Base-by-base conservation (phyloP, 2,797 vertebrate genomes). In the Brachyalestes nurse region DNA sequence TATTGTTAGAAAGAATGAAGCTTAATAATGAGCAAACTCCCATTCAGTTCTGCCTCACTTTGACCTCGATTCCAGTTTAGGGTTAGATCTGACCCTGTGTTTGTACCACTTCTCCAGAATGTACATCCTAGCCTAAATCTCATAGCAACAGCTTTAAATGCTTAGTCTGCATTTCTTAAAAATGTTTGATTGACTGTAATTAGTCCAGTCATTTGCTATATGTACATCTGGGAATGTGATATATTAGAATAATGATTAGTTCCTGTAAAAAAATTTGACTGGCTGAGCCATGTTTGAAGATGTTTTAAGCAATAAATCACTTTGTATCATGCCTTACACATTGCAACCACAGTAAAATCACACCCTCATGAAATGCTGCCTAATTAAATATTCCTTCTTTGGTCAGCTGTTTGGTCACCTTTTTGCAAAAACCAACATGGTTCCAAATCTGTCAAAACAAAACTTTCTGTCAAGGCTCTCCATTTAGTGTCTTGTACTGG, bases 1-100 rank as follows among this genome's bases (percentile, higher is more conserved):
- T 85, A 79, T 83, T 77, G 82, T 80, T 82, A 73, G 81, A 74
- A 72, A 40, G 57, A 45, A 28, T 47, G 62, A 83, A 64, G 45
- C 69, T 51, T 65, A 25, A 69, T 64, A 23, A 28, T 58, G 57
- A 71, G 72, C 47, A 19, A 21, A 72, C 45, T 34, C 65, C 38
- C 34, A 51, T 76, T 79, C 23, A 28, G 8, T 14, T 49, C 23
- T 58, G 55, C 34, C 62, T 58, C 47, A 55, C n/a, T 1, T 8
- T 55, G 69, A 17, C 12, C 2, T 61, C 34, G 19, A 40, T 55
- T 40, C 28, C 19, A 64, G 58, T 19, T 38, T 3, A 51, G 14
- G 47, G 13, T 16, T 6, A 40, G 47, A 55, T 47, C n/a, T 25
- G 70, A n/a, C 4, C 34, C 28, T 21, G 28, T 17, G 17, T 55